Evolutionary conservation across 2,888 invertebrate genomes (phyloP).

Genomic region (Eumerus sabulonum): DNA sequence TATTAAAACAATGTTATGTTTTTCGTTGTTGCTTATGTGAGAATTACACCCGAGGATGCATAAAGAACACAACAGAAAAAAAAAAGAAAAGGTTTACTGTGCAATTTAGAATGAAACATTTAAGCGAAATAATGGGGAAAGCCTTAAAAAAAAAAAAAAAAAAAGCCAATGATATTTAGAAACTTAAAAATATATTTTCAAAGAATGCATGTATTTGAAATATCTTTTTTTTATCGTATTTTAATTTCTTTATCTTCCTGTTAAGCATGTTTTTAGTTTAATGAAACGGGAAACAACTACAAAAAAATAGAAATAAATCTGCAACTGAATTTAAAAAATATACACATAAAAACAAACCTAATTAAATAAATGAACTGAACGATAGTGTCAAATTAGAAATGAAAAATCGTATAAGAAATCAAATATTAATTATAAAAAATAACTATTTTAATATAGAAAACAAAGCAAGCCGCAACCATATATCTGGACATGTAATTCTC

Average conservation of each 20-base stretch:
- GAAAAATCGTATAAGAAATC: slow-evolving; percentile 40
- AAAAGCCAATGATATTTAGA: slow-evolving; percentile 57
- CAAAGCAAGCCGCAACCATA: slow-evolving; percentile 31
- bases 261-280: slow-evolving; percentile 30
- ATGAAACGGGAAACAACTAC: slow-evolving; percentile 54
- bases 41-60: neutral
- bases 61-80: slow-evolving; percentile 55
- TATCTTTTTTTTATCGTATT: slow-evolving; percentile 32
- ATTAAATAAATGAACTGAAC: slow-evolving; percentile 61
- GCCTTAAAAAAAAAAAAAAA: slow-evolving; percentile 30
- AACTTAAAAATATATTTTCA: slow-evolving; percentile 8
- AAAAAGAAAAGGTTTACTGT: slow-evolving; percentile 60
- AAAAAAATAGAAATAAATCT: slow-evolving; percentile 26
- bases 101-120: slow-evolving; percentile 58
- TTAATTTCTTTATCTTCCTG: slow-evolving; percentile 31
- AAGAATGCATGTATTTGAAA: slow-evolving; percentile 19
- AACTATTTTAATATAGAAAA: slow-evolving; percentile 45
- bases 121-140: slow-evolving; percentile 8
- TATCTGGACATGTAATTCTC: slow-evolving; percentile 54
- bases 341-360: too few relatives aligned
- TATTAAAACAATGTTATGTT: slow-evolving; percentile 8
- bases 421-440: slow-evolving; percentile 4
- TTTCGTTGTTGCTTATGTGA: too few relatives aligned
- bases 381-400: slow-evolving; percentile 64
- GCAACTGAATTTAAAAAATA: too few relatives aligned